Conservation (phyloP, 2,888 invertebrate genomes). For the Balanococcus diminutus region DNA sequence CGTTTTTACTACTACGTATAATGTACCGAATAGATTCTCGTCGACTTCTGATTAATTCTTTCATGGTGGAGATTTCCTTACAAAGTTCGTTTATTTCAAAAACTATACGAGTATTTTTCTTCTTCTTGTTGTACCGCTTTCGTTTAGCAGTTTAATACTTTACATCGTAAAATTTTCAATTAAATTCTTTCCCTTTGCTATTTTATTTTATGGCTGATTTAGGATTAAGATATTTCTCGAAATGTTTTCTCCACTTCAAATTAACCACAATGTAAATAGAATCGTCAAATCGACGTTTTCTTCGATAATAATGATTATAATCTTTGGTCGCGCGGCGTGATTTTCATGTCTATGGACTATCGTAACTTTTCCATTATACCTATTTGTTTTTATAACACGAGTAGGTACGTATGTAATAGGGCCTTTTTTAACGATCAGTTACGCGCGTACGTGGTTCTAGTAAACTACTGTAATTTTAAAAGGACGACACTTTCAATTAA, state of each 20-base stretch:
- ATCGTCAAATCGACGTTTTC: background rate
- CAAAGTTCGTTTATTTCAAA: background rate
- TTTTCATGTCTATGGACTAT: background rate
- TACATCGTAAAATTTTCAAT: constrained; percentile 11
- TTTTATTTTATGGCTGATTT: background rate
- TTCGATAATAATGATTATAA: background rate
- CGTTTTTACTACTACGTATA: background rate
- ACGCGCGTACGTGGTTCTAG: too few species aligned
- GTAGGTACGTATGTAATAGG: background rate
- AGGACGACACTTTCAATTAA: too few species aligned
- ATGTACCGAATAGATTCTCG: background rate
- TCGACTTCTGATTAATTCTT: constrained; percentile 3
- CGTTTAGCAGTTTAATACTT: background rate
- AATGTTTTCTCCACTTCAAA: background rate
- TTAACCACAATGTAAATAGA: background rate
- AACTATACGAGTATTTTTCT: background rate
- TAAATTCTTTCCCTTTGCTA: background rate
- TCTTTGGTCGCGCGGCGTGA: background rate
- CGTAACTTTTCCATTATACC: background rate
- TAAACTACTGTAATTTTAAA: too few species aligned
- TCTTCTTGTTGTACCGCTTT: background rate
- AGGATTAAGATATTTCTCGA: background rate
- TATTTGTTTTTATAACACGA: background rate
- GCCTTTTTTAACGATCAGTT: too few species aligned
- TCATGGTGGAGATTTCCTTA: background rate